Percentiles rank a stretch among this genome's conserved stretches.
phyloP scores from a whole-genome alignment of 37 sponge, comb jelly and placozoan genomes.

The Lycopodina hypogea region DNA sequence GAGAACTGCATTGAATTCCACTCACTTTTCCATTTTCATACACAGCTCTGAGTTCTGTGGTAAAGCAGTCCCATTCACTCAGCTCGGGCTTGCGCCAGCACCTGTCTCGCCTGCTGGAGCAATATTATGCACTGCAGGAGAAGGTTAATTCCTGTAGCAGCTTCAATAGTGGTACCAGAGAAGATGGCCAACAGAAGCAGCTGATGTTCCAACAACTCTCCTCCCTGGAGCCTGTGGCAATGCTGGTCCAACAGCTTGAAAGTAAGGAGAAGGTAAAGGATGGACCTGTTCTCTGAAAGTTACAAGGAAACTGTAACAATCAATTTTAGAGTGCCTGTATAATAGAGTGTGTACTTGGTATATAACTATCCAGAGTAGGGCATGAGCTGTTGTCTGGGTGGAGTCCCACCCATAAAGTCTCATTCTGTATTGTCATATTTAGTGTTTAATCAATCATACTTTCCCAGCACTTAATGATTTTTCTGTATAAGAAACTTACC shows the following conservation, averaged over 20 bases:
- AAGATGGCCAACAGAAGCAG: not conserved
- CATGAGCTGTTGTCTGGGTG: not conserved
- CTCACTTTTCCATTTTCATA: too few relatives aligned
- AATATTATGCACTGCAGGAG: slow-evolving; percentile 8
- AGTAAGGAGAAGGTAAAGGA: slow-evolving; percentile 15
- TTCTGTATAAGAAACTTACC: too few relatives aligned
- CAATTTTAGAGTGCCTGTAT: too few relatives aligned
- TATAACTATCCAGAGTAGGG: not conserved
- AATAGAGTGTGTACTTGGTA: too few relatives aligned
- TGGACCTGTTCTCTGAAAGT: too few relatives aligned
- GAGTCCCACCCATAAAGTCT: not conserved
- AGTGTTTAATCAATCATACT: too few relatives aligned
- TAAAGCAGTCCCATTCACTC: not conserved
- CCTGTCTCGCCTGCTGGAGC: slow-evolving; percentile 19
- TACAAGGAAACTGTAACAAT: too few relatives aligned
- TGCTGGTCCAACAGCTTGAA: slow-evolving; percentile 23
- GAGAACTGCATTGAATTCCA: too few relatives aligned
- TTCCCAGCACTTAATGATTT: too few relatives aligned
- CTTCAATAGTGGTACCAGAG: not conserved
- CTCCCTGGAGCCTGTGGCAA: slow-evolving; percentile 26
- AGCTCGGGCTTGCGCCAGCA: slow-evolving; percentile 2
- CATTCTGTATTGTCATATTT: too few relatives aligned
- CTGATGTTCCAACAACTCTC: slow-evolving; percentile 2
- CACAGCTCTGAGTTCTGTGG: too few relatives aligned
- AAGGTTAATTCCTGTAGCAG: slow-evolving; percentile 5